Evolutionary conservation across 2,797 vertebrate genomes (phyloP), one percentile per base, ranked within the genome.

Genomic region (Macroramphosus scolopax): DNA sequence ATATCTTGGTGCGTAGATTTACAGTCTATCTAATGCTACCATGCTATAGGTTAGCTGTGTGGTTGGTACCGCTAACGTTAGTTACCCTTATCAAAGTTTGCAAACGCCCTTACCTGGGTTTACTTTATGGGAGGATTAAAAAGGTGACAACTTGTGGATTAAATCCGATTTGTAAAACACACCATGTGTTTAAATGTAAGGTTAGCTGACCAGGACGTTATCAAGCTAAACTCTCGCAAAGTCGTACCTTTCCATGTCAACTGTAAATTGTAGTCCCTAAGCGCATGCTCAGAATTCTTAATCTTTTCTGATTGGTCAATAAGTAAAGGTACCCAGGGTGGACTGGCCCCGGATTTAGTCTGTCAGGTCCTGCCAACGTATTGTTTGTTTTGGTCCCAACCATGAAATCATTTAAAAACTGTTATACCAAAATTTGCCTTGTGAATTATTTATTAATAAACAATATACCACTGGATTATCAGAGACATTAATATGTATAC

Each of bases 101-200:
- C 31, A 71, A 46, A 55, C 14, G 1, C 0, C 4, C 75, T 79
- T 80, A 88, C 86, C 84, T 81, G 55, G 5, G 17, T 61, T n/a
- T 2, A 3, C 2, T 15, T 18, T 53, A 2, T 0, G 6, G 2
- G 3, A 17, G 2, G 5, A 8, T 22, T 28, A 3, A 17, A 45
- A 30, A 20, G 8, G 3, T 1, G 5, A 2, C 25, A 17, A 22
- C 42, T 17, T 25, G 16, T 26, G 14, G 20, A 35, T 18, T 14
- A 32, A 13, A 17, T n/a, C 10, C 22, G 31, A 1, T 26, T 51
- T 39, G 20, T 51, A 51, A 33, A 4, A 6, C 17, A 14, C 31
- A 17, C 8, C 51, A 67, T 69, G 9, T 42, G 6, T 30, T 11
- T 40, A 13, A 44, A 37, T 13, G 1, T 13, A n/a, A 54, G 32